Percentiles rank a stretch among this genome's conserved stretches.
Evolutionary conservation across 2,888 invertebrate species (phyloP).

Genomic region (Alloplasta piceator): DNA sequence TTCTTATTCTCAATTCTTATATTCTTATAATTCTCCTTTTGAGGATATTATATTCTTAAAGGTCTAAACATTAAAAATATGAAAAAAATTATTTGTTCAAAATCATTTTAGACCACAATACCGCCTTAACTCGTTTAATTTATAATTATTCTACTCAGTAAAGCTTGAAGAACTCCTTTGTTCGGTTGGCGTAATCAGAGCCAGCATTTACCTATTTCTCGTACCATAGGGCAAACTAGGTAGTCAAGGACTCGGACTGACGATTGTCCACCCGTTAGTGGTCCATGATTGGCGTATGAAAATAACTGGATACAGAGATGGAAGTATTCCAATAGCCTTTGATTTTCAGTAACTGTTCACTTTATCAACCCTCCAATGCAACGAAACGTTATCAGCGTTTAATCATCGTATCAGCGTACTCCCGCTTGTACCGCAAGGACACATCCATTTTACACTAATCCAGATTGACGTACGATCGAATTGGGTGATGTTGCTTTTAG

Average conservation of each 20-base stretch:
- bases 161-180: too few species aligned
- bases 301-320: not conserved
- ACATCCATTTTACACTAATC: constrained; percentile 48
- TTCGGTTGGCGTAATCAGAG: too few species aligned
- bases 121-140: too few species aligned
- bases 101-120: too few species aligned
- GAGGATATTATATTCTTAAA: too few species aligned
- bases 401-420: constrained; percentile 75
- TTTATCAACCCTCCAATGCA: constrained; percentile 67
- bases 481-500: too few species aligned
- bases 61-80: too few species aligned
- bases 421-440: constrained; percentile 71
- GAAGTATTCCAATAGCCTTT: not conserved
- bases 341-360: constrained; percentile 42
- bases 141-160: too few species aligned
- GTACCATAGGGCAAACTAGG: not conserved
- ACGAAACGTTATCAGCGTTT: constrained; percentile 77
- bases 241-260: not conserved
- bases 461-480: too few species aligned
- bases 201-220: not conserved
- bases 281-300: not conserved
- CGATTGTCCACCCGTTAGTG: constrained; percentile 1
- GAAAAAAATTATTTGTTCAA: too few species aligned
- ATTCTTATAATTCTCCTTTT: too few species aligned
- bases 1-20: too few species aligned